Conservation (phyloP, 2,888 invertebrate genomes). For the Anthrax anthrax region DNA sequence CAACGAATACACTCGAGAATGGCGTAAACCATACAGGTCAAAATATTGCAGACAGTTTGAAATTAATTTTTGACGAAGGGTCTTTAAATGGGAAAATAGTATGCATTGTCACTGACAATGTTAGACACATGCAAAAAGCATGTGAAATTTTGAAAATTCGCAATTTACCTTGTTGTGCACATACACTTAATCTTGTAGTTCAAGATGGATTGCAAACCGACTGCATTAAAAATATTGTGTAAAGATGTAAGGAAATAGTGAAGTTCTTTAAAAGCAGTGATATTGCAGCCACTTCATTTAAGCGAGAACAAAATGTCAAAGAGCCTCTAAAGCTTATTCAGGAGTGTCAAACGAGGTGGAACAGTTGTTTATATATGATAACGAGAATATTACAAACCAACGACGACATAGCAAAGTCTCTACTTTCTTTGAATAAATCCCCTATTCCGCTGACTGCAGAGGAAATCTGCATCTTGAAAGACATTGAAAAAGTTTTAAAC, state of each 20-base stretch:
- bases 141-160: too few species aligned
- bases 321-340: not conserved
- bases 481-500: too few species aligned
- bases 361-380: not conserved
- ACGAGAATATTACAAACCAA: constrained; percentile 1
- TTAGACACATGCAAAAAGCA: too few species aligned
- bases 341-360: not conserved
- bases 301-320: not conserved
- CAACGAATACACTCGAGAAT: not conserved
- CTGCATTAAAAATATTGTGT: not conserved
- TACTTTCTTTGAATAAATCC: too few species aligned
- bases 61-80: not conserved
- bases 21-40: not conserved
- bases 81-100: not conserved
- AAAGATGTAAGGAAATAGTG: not conserved
- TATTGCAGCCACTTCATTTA: not conserved
- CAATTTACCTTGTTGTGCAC: too few species aligned
- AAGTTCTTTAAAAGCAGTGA: constrained; percentile 1
- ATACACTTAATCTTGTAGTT: not conserved
- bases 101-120: not conserved
- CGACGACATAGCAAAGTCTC: not conserved
- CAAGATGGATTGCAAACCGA: not conserved
- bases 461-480: too few species aligned
- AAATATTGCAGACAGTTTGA: not conserved
- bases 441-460: too few species aligned